phyloP scores from a whole-genome alignment of 2,888 invertebrate genomes.

The Ophion obscuratus region DNA sequence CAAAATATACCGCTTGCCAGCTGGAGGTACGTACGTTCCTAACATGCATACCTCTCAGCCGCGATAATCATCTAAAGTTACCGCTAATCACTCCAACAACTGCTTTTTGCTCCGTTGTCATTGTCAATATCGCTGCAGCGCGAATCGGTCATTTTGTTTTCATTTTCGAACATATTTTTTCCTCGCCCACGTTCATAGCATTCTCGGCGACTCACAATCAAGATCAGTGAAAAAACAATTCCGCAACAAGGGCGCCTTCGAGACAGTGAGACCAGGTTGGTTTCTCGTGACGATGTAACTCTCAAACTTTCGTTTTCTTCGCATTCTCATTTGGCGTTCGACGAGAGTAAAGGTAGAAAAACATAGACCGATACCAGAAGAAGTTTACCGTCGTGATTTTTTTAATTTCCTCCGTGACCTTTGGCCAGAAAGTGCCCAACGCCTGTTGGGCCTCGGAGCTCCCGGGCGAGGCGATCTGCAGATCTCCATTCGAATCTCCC shows the following conservation, averaged over 20 bases:
- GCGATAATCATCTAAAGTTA: neutral
- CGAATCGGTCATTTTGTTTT: too few relatives aligned
- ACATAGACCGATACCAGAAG: conserved; percentile 41
- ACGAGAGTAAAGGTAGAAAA: neutral
- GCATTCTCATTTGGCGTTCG: neutral
- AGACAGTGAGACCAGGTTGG: neutral
- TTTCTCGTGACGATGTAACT: neutral
- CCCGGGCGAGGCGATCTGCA: conserved; percentile 84
- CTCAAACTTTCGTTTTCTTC: neutral
- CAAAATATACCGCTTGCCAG: too few relatives aligned
- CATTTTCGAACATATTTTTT: too few relatives aligned
- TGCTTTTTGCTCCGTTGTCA: too few relatives aligned
- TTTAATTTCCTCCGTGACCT: conserved; percentile 92
- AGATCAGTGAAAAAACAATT: too few relatives aligned
- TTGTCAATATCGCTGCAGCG: too few relatives aligned
- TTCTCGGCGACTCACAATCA: too few relatives aligned
- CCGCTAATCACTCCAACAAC: too few relatives aligned
- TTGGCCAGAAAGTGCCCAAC: conserved; percentile 93
- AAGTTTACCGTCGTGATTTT: conserved; percentile 89
- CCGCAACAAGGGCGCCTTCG: neutral
- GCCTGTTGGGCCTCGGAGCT: conserved; percentile 89
- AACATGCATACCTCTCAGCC: too few relatives aligned
- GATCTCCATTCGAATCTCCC: conserved; percentile 82
- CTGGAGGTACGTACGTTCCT: too few relatives aligned
- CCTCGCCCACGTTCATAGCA: too few relatives aligned